Evolutionary conservation across 2,888 invertebrate genomes (phyloP).

Genomic region (Lottia gigantea): DNA sequence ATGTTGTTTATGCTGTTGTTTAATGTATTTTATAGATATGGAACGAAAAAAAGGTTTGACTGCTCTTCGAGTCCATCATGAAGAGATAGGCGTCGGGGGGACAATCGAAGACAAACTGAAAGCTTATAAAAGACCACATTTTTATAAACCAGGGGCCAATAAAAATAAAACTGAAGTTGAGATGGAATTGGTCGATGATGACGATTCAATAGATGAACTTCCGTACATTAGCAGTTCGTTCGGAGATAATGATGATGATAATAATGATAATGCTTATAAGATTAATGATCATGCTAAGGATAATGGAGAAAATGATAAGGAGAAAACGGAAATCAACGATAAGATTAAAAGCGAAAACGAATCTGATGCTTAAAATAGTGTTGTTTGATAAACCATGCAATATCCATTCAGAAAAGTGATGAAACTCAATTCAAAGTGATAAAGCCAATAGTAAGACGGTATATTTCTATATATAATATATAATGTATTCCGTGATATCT

Average conservation of each 20-base stretch:
- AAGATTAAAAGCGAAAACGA: not conserved
- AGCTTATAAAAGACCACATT: not conserved
- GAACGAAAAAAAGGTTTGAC: too few relatives aligned
- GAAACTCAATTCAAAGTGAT: conserved; percentile 7
- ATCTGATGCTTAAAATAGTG: not conserved
- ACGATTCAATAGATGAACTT: not conserved
- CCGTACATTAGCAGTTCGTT: not conserved
- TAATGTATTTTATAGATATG: too few relatives aligned
- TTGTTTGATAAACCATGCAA: too few relatives aligned
- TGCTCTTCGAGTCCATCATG: too few relatives aligned
- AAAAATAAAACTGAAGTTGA: not conserved
- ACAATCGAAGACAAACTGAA: not conserved
- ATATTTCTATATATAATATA: too few relatives aligned
- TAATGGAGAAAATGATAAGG: not conserved
- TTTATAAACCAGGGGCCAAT: not conserved
- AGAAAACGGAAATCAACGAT: not conserved
- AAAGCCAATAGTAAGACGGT: not conserved
- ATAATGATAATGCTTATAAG: conserved; percentile 17
- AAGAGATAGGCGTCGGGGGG: not conserved
- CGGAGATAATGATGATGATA: conserved; percentile 17
- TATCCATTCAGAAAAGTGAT: too few relatives aligned
- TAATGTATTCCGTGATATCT: too few relatives aligned
- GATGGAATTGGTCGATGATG: not conserved
- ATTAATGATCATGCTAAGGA: conserved; percentile 9
- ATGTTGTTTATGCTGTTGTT: too few relatives aligned